phyloP scores from a whole-genome alignment of 2,113 vertebrate genomes.

The Mesoclemmys tuberculata region DNA sequence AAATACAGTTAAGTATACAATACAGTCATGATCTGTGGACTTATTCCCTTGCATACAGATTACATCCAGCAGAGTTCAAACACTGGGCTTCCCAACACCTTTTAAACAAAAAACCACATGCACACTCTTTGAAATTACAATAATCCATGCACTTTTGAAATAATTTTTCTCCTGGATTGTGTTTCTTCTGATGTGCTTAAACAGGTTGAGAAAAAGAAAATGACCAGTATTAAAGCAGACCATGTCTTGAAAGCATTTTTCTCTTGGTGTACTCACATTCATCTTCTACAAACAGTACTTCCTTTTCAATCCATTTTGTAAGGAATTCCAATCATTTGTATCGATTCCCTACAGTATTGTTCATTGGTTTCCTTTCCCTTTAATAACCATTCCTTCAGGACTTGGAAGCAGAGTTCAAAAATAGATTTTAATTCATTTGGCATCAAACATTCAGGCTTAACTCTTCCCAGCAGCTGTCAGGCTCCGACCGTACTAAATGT shows the following conservation, averaged over 20 bases:
- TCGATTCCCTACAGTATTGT: slow-evolving; percentile 22
- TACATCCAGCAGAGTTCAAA: neutral
- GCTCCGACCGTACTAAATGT: slow-evolving; percentile 32
- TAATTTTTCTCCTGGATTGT: neutral
- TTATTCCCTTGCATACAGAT: neutral
- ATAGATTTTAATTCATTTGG: slow-evolving; percentile 75
- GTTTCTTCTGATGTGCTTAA: neutral
- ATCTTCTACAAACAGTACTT: slow-evolving; percentile 69
- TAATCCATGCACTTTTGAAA: neutral
- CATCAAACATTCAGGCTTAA: slow-evolving; percentile 59
- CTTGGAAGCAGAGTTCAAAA: slow-evolving; percentile 67
- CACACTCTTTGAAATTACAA: neutral
- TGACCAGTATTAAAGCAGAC: neutral
- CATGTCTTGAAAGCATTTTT: neutral
- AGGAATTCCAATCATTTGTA: slow-evolving; percentile 9
- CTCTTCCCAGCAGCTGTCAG: slow-evolving; percentile 61
- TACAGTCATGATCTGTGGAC: accelerated
- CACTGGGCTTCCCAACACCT: neutral
- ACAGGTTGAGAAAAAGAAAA: neutral
- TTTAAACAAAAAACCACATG: neutral
- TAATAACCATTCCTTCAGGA: slow-evolving; percentile 71
- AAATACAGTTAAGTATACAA: neutral
- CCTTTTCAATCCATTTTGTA: slow-evolving; percentile 83
- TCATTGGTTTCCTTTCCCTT: slow-evolving; percentile 71
- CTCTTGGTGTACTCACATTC: slow-evolving; percentile 79